Base-by-base conservation (phyloP, 2,888 invertebrate genomes). In the Macrophya alboannulata region DNA sequence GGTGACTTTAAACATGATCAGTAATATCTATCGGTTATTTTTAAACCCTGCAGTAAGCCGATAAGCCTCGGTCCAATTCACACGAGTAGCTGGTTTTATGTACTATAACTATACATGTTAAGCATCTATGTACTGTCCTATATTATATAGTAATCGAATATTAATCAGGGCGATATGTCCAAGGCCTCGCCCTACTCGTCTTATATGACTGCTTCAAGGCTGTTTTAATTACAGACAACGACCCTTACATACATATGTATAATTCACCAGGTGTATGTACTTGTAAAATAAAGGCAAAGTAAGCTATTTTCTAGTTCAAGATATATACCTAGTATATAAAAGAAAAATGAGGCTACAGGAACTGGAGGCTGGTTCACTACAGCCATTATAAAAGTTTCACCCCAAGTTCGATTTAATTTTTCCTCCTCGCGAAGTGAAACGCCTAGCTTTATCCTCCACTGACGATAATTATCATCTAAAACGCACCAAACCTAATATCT, bases 341-440 rank as follows among this genome's bases (percentile, higher is more conserved):
- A 68, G 21, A 68, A 68, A 68, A 31, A 25, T 37, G 68, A 25
- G 68, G 68, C 12, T 1, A 45, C 10, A 68, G 17, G 12, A 68
- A 48, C 12, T 48, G 48, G 48, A 48, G 48, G 4, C 10, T 9
- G 8, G 1, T 48, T 1, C 10, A 12, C 68, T 25, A 15, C 51
- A 51, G 17, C 15, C 17, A 51, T 77, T 77, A n/a, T 17, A 31
- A 51, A 77, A 55, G 77, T 77, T 77, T 77, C 55, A 17, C 55
- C 77, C 51, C 77, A 77, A 74, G 43, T 77, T 77, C 37, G 77
- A 55, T 43, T 45, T 21, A 45, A 77, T 37, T 77, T n/a, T 77
- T 77, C n/a, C 51, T n/a, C 17, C 51, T n/a, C 17, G 31, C 1
- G 37, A 77, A 77, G 77, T 55, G 77, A 55, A 77, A 51, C 77